Evolutionary conservation across 2,888 invertebrate species (phyloP).

Genomic region (Cephus sareptanus): DNA sequence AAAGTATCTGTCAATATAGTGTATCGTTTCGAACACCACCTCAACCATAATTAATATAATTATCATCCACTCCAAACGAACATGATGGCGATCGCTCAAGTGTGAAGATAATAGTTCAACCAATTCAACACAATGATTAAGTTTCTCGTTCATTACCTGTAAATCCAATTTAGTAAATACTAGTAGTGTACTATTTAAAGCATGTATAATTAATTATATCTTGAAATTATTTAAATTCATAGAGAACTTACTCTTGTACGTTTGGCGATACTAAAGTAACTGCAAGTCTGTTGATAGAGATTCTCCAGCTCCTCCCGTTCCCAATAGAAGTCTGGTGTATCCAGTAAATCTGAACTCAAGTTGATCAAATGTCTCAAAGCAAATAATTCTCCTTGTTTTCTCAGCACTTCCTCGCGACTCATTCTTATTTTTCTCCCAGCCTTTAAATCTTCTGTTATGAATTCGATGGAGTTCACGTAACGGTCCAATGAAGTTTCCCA

Average conservation of each 20-base stretch:
- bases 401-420: constrained; percentile 77
- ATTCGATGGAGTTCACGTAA: constrained; percentile 86
- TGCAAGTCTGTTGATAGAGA: constrained; percentile 84
- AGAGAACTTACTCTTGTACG: constrained; percentile 77
- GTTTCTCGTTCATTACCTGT: constrained; percentile 94
- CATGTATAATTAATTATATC: background rate
- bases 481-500: constrained; percentile 91
- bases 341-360: constrained; percentile 92
- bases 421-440: constrained; percentile 78
- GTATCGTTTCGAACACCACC: constrained; percentile 86
- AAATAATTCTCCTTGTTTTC: constrained; percentile 89
- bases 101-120: constrained; percentile 90
- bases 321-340: constrained; percentile 99
- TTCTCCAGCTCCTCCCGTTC: constrained; percentile 90
- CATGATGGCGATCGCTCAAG: constrained; percentile 92
- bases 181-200: background rate
- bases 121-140: constrained; percentile 93
- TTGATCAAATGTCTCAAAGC: constrained; percentile 90
- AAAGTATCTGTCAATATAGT: constrained; percentile 76
- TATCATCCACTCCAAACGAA: constrained; percentile 97
- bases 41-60: constrained; percentile 95
- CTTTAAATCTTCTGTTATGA: constrained; percentile 83
- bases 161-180: constrained; percentile 35
- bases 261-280: constrained; percentile 85
- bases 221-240: constrained; percentile 3